Evolutionary conservation across 53 echinoderm and acorn worm genomes (phyloP).

Genomic region (Henricia sp.): DNA sequence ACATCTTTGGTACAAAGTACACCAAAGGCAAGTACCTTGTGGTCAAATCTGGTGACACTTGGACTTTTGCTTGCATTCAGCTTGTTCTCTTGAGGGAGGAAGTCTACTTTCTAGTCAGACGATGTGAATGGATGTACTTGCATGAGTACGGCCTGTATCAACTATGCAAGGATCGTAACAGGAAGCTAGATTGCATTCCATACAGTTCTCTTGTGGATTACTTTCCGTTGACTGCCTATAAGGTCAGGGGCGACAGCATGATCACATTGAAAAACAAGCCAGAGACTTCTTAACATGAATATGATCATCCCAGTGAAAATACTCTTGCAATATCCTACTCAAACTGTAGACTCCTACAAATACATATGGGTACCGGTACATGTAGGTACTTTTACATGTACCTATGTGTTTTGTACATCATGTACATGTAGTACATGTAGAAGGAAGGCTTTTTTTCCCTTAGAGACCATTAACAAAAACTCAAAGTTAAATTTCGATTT

Average conservation of each 20-base stretch:
- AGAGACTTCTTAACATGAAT: too few species aligned
- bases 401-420: too few species aligned
- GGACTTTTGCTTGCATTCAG: constrained; percentile 63
- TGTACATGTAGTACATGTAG: constrained; percentile 2
- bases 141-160: constrained; percentile 27
- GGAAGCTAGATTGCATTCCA: constrained; percentile 4
- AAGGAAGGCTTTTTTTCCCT: constrained; percentile 4
- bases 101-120: constrained; percentile 35
- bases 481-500: not conserved
- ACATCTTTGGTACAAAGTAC: constrained; percentile 52
- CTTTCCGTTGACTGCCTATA: constrained; percentile 42
- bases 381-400: constrained; percentile 23
- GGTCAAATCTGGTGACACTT: constrained; percentile 28
- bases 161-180: constrained; percentile 31
- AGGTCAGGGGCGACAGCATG: constrained; percentile 9
- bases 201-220: constrained; percentile 34
- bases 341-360: too few species aligned
- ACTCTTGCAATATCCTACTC: too few species aligned
- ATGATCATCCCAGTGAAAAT: too few species aligned
- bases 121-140: constrained; percentile 12
- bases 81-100: constrained; percentile 1
- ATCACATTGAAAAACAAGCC: constrained; percentile 55
- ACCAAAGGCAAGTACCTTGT: constrained; percentile 37
- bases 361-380: too few species aligned
- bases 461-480: constrained; percentile 22